These are phyloP conservation scores for Globia sparganii DNA, from an alignment of 2,888 invertebrate genomes.

Conservation along the genomic window DNA sequence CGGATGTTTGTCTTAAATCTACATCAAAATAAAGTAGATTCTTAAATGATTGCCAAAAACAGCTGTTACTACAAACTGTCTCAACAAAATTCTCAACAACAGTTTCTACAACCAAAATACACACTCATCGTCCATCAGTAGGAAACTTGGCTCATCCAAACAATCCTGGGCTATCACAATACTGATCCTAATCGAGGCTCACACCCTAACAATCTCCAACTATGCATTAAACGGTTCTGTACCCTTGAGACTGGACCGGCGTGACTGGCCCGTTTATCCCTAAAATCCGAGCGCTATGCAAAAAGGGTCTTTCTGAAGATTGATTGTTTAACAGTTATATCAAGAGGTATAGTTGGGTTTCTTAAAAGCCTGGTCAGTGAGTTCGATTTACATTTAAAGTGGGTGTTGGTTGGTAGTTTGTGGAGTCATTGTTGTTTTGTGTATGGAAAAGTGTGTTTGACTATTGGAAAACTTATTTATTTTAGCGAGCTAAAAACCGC, in stretches of 20 bases:
- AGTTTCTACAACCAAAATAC: slow-evolving; percentile 47
- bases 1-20: too few relatives aligned
- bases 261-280: slow-evolving; percentile 86
- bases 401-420: slow-evolving; percentile 36
- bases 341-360: slow-evolving; percentile 67
- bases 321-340: slow-evolving; percentile 85
- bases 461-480: background rate
- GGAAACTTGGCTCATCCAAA: slow-evolving; percentile 67
- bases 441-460: slow-evolving; percentile 8
- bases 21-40: background rate
- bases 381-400: slow-evolving; percentile 67
- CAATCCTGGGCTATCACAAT: slow-evolving; percentile 69
- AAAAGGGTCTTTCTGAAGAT: slow-evolving; percentile 87
- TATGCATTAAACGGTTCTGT: slow-evolving; percentile 84
- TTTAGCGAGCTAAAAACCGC: too few relatives aligned
- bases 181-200: slow-evolving; percentile 78
- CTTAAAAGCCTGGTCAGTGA: slow-evolving; percentile 76
- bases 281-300: slow-evolving; percentile 77
- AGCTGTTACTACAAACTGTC: background rate
- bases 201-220: slow-evolving; percentile 82
- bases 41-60: background rate
- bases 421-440: slow-evolving; percentile 63
- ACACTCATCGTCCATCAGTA: slow-evolving; percentile 60
- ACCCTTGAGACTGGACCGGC: slow-evolving; percentile 84
- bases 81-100: background rate